Evolutionary conservation across 2,888 invertebrate genomes (phyloP).

Genomic region (Odiellus spinosus): DNA sequence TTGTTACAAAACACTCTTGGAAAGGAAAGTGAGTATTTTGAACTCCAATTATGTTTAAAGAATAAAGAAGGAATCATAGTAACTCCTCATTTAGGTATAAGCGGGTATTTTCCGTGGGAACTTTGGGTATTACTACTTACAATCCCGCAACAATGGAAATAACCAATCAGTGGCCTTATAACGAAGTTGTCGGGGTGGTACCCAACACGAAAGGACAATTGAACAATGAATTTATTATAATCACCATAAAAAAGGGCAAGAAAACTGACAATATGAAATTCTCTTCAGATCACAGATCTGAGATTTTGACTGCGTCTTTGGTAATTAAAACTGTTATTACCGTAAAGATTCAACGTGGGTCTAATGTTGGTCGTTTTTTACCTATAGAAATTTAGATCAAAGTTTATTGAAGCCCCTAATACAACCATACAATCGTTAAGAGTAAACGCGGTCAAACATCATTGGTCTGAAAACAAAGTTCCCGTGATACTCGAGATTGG

Average conservation of each 20-base stretch:
- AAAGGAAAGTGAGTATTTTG: constrained; percentile 66
- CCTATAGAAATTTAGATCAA: constrained; percentile 27
- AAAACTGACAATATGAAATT: constrained; percentile 89
- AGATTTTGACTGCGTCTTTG: constrained; percentile 80
- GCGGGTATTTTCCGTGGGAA: constrained; percentile 89
- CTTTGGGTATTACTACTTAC: constrained; percentile 89
- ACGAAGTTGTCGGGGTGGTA: constrained; percentile 33
- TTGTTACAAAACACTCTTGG: constrained; percentile 95
- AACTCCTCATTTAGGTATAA: constrained; percentile 51
- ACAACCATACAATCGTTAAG: constrained; percentile 23
- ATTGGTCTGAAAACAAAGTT: constrained; percentile 85
- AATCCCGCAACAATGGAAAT: constrained; percentile 76
- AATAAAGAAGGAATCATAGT: not conserved
- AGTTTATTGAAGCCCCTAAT: constrained; percentile 28
- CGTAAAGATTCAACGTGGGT: no score
- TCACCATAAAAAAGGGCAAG: constrained; percentile 62
- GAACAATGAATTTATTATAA: constrained; percentile 41
- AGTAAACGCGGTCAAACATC: constrained; percentile 71
- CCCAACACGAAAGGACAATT: constrained; percentile 30
- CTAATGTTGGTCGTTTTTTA: no score
- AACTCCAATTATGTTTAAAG: constrained; percentile 15
- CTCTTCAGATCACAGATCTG: constrained; percentile 83
- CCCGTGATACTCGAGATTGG: constrained; percentile 79
- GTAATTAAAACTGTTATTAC: constrained; percentile 18
- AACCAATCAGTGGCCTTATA: constrained; percentile 62